These are phyloP conservation scores for Pissodes strobi DNA, from an alignment of 1,140 invertebrate species.

Conservation along the genomic window DNA sequence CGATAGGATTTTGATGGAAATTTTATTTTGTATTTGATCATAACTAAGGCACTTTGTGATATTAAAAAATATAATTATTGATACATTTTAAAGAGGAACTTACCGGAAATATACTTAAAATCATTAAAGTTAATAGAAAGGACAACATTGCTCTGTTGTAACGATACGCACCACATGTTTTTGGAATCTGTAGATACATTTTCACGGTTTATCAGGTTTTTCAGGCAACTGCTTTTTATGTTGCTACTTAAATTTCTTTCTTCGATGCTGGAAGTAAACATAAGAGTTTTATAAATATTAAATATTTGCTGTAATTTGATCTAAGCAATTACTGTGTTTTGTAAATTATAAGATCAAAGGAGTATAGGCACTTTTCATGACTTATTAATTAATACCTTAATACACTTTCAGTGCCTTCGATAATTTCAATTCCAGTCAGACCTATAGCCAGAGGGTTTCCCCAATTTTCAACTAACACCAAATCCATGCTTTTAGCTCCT, in stretches of 20 bases:
- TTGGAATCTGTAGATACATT: constrained; percentile 64
- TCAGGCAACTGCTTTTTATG: constrained; percentile 23
- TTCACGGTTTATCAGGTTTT: constrained; percentile 60
- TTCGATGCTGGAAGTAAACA: constrained; percentile 17
- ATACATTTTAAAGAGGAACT: too few relatives aligned
- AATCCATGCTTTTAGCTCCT: constrained; percentile 53
- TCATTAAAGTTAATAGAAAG: constrained; percentile 61
- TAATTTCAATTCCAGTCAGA: constrained; percentile 62
- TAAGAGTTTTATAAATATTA: constrained; percentile 2
- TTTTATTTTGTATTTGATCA: too few relatives aligned
- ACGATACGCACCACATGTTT: constrained; percentile 66
- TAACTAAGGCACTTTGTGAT: too few relatives aligned
- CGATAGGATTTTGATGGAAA: too few relatives aligned
- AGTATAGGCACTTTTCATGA: neutral
- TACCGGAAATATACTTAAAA: constrained; percentile 59
- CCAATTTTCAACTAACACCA: constrained; percentile 65
- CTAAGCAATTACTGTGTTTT: too few relatives aligned
- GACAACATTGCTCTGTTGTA: constrained; percentile 55
- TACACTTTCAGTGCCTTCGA: constrained; percentile 51
- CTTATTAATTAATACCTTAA: constrained; percentile 17
- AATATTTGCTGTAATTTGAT: neutral
- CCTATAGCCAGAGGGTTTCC: constrained; percentile 62
- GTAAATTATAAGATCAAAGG: neutral
- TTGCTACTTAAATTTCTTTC: constrained; percentile 33
- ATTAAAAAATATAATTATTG: too few relatives aligned